Conservation (phyloP, 2,113 vertebrate species). For the Bambusicola thoracicus region DNA sequence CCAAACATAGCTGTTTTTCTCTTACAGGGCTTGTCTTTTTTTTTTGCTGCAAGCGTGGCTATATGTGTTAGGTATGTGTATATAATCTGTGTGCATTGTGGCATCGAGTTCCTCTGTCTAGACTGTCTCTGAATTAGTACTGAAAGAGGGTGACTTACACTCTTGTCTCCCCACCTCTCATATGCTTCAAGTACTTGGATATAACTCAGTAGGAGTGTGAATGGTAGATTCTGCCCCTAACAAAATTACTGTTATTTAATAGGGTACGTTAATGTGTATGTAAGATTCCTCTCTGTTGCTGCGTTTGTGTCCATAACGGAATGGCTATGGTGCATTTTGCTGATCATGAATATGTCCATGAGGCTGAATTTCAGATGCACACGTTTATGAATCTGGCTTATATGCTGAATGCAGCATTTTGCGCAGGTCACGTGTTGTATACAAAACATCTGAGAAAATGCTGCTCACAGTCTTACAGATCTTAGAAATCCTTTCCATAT, state of each 20-base stretch:
- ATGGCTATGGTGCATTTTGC: slow-evolving; percentile 23
- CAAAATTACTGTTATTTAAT: not conserved
- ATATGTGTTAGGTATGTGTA: not conserved
- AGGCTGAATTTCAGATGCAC: slow-evolving; percentile 60
- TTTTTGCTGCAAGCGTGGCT: not conserved
- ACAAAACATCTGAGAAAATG: slow-evolving; percentile 74
- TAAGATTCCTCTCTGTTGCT: not conserved
- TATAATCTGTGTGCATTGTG: not conserved
- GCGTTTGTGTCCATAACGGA: slow-evolving; percentile 34
- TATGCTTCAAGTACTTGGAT: not conserved
- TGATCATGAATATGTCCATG: slow-evolving; percentile 21
- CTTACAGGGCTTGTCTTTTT: slow-evolving; percentile 25
- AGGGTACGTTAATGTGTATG: not conserved
- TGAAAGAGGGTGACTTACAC: not conserved
- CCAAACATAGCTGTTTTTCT: slow-evolving; percentile 61
- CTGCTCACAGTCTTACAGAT: slow-evolving; percentile 70
- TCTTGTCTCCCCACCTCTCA: not conserved
- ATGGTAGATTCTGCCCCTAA: not conserved
- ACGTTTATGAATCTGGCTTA: slow-evolving; percentile 66
- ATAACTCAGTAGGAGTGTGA: not conserved
- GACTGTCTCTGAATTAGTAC: slow-evolving; percentile 29
- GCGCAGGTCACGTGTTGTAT: slow-evolving; percentile 67
- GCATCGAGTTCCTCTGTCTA: not conserved
- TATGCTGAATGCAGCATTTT: slow-evolving; percentile 70
- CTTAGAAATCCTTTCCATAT: slow-evolving; percentile 76